Conservation (phyloP, 2,888 invertebrate species). For the Parascotia fuliginaria region DNA sequence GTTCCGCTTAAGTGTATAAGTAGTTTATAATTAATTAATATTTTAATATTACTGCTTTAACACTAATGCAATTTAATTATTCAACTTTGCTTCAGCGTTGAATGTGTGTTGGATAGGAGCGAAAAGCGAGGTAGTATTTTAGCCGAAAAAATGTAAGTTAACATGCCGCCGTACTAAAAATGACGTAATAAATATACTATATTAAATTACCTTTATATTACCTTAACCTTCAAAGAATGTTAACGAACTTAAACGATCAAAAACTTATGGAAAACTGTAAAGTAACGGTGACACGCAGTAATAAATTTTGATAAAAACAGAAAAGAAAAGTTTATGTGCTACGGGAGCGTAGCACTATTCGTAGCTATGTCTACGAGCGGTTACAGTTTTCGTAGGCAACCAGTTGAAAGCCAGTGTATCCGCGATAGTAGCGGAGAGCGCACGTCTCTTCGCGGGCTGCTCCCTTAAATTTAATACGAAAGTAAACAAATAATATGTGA, state of each 20-base stretch:
- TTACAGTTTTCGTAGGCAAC: constrained; percentile 27
- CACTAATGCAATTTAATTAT: too few relatives aligned
- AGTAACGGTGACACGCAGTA: constrained; percentile 12
- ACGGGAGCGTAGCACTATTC: constrained; percentile 25
- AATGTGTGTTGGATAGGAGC: too few relatives aligned
- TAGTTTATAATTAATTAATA: too few relatives aligned
- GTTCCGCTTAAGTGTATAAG: too few relatives aligned
- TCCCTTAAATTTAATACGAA: constrained; percentile 41
- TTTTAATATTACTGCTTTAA: too few relatives aligned
- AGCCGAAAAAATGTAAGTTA: too few relatives aligned
- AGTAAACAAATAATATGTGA: constrained; percentile 60
- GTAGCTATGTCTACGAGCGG: constrained; percentile 27
- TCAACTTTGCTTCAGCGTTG: too few relatives aligned
- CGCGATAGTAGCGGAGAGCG: constrained; percentile 45
- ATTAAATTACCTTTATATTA: background rate
- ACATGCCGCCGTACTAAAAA: too few relatives aligned
- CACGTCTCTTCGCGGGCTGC: constrained; percentile 42
- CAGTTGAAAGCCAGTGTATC: constrained; percentile 46
- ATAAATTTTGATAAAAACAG: constrained; percentile 4
- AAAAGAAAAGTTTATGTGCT: constrained; percentile 26
- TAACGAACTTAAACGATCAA: background rate
- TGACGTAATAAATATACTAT: too few relatives aligned
- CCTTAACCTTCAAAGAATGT: background rate
- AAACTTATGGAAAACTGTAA: constrained; percentile 13
- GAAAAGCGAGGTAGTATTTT: too few relatives aligned